Percentiles rank a stretch among this genome's conserved stretches.
These are phyloP conservation scores for Parotocinclus haroldoi DNA, from an alignment of 2,797 vertebrate genomes.

Conservation along the genomic window DNA sequence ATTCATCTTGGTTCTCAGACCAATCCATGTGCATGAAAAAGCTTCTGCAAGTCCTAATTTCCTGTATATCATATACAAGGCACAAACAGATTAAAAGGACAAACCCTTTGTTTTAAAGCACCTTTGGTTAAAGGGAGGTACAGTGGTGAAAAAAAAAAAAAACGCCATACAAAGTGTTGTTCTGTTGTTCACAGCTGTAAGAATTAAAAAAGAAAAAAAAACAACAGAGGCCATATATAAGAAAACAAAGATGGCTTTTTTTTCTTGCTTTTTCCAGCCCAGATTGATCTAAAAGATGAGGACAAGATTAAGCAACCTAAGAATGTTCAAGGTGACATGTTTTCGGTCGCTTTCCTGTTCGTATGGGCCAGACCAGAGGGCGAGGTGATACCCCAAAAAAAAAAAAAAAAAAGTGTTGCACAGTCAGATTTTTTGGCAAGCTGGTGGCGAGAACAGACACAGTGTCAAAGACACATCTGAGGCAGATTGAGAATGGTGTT, in stretches of 20 bases:
- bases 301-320: conserved; percentile 3
- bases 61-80: conserved; percentile 78
- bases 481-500: conserved; percentile 67
- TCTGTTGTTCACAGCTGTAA: conserved; percentile 36
- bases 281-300: conserved; percentile 38
- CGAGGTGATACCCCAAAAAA: conserved; percentile 12
- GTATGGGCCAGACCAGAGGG: conserved; percentile 1
- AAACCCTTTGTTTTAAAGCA: conserved; percentile 79
- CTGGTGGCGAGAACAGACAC: conserved; percentile 84
- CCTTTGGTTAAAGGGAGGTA: conserved; percentile 82
- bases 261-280: conserved; percentile 7
- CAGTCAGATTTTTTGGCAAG: conserved; percentile 69
- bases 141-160: conserved; percentile 71
- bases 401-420: conserved; percentile 14
- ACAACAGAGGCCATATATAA: conserved; percentile 48
- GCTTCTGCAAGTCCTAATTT: conserved; percentile 58
- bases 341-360: neutral
- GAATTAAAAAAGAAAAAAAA: conserved; percentile 54
- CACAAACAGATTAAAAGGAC: conserved; percentile 73
- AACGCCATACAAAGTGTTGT: conserved; percentile 40
- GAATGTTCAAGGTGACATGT: neutral
- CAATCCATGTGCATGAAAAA: conserved; percentile 17
- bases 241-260: conserved; percentile 54
- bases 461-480: conserved; percentile 93
- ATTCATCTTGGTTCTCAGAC: conserved; percentile 15